Evolutionary conservation across 2,888 invertebrate species (phyloP), one percentile per base, ranked within the genome.

Genomic region (Eupithecia dodoneata): DNA sequence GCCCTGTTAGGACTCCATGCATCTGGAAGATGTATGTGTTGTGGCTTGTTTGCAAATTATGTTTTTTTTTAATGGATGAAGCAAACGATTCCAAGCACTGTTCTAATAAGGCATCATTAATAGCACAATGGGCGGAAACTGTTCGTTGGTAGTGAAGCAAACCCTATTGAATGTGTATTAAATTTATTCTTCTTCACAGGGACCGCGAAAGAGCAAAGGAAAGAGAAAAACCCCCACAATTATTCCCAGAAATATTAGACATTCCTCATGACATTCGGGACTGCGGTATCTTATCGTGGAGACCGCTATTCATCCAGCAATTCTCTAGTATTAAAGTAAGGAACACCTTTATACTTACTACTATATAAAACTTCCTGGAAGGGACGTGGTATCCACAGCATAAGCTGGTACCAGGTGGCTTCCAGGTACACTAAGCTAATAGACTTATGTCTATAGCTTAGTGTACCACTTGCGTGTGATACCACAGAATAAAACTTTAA

Each of bases 321-420:
- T 98, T 98, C 94, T 98, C 98, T 90, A 97, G 97, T 93, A 98
- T 99, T 90, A 98, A 98, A 96, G 97, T 97, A 91, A 89, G 93
- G 83, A 81, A 77, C 70, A 55, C 30, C 30, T 30, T 30, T 30
- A 30, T 30, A 30, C 30, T 30, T 30, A 30, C 30, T 30, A 30
- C 30, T 30, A 30, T 30, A 30, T 30, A 30, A 30, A 30, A 30
- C 30, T 30, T 30, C 30, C 1, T 30, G 30, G 30, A 30, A 30
- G 30, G 30, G 30, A 30, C 30, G 30, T 30, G 30, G 30, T 30
- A 30, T 30, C 30, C 30, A 0, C 30, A 30, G 1, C 30, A 30
- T 30, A 30, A 30, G 30, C n/a, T n/a, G n/a, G n/a, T n/a, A n/a
- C n/a, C n/a, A n/a, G n/a, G n/a, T n/a, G n/a, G n/a, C n/a, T n/a